Evolutionary conservation across 2,113 vertebrate genomes (phyloP), one percentile per base, ranked within the genome.

Genomic region (Catharus minimus): DNA sequence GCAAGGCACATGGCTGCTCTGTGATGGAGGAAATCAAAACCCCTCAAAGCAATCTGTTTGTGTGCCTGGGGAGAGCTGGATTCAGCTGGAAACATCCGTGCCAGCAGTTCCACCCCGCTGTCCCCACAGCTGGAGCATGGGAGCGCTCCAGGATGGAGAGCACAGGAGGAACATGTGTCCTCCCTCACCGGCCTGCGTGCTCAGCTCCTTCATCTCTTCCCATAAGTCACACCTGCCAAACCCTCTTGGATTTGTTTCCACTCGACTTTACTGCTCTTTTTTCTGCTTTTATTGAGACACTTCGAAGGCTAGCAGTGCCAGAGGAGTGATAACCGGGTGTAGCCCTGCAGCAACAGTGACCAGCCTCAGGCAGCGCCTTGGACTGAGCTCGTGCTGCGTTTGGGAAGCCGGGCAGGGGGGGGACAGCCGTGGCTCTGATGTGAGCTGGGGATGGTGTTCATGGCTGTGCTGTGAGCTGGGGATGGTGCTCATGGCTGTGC

Each of bases 1-100:
- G 92, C 92, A 92, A 95, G 92, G 84, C 86, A 15, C 43, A 2
- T 1, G 43, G 94, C 56, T 5, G 47, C 92, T 93, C 82, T 30
- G 80, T 8, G 10, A 80, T 26, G 15, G 80, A 47, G 73, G 87
- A 57, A 92, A 84, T 50, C 7, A 81, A 94, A 76, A 73, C 52
- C 66, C 83, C 94, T 94, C 89, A 62, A 46, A 94, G 85, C 88
- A 46, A 39, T 90, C 89, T 88, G 94, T 83, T 90, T 83, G 92
- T 87, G 79, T 95, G 79, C 92, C 86, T 57, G 50, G 90, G 74
- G 74, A 76, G 80, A 52, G 91, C 9, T 2, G 83, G 76, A 88
- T 71, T 73, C 89, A 9, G 23, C 78, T 49, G 73, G 75, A 90
- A 83, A 52, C 85, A 41, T 60, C 55, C 23, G 1, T 3, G 21